A percentile compares a stretch with the other conserved stretches of the same genome.
Evolutionary conservation across 2,797 vertebrate genomes (phyloP).

Genomic region (Gambelia wislizenii): DNA sequence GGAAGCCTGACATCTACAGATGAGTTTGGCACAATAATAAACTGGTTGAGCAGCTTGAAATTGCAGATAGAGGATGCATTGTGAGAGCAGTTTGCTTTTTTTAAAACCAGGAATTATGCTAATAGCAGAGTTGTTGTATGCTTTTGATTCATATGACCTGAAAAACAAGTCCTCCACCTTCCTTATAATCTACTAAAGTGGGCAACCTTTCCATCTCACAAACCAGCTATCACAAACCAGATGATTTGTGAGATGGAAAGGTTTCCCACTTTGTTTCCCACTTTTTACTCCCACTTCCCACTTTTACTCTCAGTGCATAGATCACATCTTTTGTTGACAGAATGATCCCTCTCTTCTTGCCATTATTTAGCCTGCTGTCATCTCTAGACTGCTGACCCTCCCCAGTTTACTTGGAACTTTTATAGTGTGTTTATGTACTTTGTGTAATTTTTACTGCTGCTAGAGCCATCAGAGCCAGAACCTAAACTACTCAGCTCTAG

Average conservation of each 20-base stretch:
- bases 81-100: slow-evolving; percentile 9
- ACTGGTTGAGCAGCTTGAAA: slow-evolving; percentile 37
- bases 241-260: too few relatives aligned
- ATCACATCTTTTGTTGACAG: not conserved
- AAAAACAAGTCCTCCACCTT: not conserved
- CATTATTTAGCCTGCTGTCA: not conserved
- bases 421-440: too few relatives aligned
- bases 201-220: not conserved
- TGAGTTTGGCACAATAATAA: slow-evolving; percentile 34
- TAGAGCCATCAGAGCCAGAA: not conserved
- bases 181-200: not conserved
- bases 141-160: not conserved
- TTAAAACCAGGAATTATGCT: slow-evolving; percentile 18
- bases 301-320: not conserved
- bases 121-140: not conserved
- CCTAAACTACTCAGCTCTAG: not conserved
- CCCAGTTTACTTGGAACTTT: too few relatives aligned
- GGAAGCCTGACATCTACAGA: slow-evolving; percentile 26
- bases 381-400: too few relatives aligned
- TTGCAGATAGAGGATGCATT: not conserved
- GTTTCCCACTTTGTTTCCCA: too few relatives aligned
- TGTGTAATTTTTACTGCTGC: too few relatives aligned
- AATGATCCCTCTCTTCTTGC: not conserved
- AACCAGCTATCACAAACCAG: not conserved
- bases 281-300: too few relatives aligned